phyloP scores from a whole-genome alignment of 2,113 vertebrate genomes.

The Ondatra zibethicus region DNA sequence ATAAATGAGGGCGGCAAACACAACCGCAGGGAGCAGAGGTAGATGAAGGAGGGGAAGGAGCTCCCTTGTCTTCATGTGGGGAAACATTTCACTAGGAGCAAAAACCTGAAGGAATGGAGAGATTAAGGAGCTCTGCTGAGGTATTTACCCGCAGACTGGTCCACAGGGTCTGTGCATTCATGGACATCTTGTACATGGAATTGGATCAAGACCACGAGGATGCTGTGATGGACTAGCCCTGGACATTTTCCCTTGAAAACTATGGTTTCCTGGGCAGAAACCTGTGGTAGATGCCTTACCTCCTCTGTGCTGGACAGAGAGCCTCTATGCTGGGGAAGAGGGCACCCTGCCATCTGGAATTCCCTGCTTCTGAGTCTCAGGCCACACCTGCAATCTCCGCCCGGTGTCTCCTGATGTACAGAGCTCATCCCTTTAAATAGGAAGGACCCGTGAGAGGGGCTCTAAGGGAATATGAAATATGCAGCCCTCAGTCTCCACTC shows the following conservation, averaged over 20 bases:
- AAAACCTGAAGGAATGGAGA: background rate
- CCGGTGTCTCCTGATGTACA: background rate
- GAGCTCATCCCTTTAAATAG: background rate
- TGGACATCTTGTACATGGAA: background rate
- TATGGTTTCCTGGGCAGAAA: background rate
- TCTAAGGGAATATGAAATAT: too few relatives aligned
- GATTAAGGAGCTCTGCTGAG: background rate
- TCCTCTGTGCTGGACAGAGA: background rate
- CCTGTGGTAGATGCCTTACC: background rate
- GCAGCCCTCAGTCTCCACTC: too few relatives aligned
- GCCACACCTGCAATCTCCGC: too few relatives aligned
- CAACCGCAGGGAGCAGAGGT: accelerated
- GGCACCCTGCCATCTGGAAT: too few relatives aligned
- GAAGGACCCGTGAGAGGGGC: background rate
- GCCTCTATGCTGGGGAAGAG: too few relatives aligned
- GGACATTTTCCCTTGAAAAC: background rate
- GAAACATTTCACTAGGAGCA: background rate
- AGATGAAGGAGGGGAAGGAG: background rate
- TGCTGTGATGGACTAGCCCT: background rate
- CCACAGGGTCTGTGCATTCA: too few relatives aligned
- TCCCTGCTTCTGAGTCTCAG: too few relatives aligned
- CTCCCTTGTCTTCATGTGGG: background rate
- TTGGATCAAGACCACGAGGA: background rate
- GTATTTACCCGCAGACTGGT: background rate
- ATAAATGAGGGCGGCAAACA: background rate